Evolutionary conservation across 37 sponge, comb jelly and placozoan species (phyloP), one percentile per base, ranked within the genome.

Genomic region (Amphimedon queenslandica): DNA sequence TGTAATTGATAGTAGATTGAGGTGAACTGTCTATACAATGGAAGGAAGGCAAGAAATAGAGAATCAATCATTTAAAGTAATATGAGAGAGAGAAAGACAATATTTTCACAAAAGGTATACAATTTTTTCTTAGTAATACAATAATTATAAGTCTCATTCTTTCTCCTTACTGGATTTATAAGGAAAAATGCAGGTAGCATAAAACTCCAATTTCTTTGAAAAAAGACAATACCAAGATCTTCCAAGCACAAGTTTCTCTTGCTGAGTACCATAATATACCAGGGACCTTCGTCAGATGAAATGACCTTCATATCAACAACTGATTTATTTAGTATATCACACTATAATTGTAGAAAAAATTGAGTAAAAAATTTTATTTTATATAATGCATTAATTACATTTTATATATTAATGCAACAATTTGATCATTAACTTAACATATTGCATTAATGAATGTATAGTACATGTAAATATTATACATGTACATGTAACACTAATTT

Each of bases 201-300:
- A 78, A 64, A 73, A 64, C 18, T 92, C 97, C 10, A 92, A 71
- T 31, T 77, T 92, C 68, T 77, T 83, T 85, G 89, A 89, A 74
- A 86, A 96, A 70, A 72, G 6, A 86, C 32, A 23, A 42, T 66
- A 1, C 90, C 97, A 67, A 67, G 92, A 32, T 86, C 88, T 58
- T 67, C 57, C 72, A 89, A 55, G 83, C 33, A 96, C 43, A 39
- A 84, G 65, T 27, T 77, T 64, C 69, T 96, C 93, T 4, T 93
- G 83, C 81, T 76, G 38, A 86, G 65, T 34, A 86, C 81, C 35
- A 86, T 56, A 55, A 86, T 42, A 32, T 74, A 65, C 18, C 76
- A 61, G 0, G 80, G 56, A 37, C 70, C 69, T 4, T 57, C 41
- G 25, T 80, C 25, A 23, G 6, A 42, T 1, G 36, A 31, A 16